Evolutionary conservation across 2,113 vertebrate species (phyloP).

Genomic region (Zosterops hypoxanthus): DNA sequence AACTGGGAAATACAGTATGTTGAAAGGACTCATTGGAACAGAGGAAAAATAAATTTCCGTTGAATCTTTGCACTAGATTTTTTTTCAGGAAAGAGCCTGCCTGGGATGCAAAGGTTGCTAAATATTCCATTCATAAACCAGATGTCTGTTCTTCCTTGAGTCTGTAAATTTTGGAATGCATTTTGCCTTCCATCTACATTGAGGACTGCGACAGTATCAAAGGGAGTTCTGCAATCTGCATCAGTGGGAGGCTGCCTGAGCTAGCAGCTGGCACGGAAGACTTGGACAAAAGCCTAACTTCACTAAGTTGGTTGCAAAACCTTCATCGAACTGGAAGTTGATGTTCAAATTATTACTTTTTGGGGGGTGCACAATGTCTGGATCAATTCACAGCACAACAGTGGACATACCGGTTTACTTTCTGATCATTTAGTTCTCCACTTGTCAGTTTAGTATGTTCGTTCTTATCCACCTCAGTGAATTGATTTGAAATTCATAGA

Average conservation of each 20-base stretch:
- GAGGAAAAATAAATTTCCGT: not conserved
- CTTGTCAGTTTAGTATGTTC: not conserved
- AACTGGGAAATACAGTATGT: not conserved
- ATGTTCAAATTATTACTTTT: not conserved
- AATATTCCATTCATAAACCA: slow-evolving; percentile 33
- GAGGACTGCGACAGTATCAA: not conserved
- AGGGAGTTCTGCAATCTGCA: slow-evolving; percentile 33
- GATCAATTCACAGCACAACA: not conserved
- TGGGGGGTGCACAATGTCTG: not conserved
- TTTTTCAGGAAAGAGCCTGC: slow-evolving; percentile 12
- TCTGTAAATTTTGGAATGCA: slow-evolving; percentile 11
- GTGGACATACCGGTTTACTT: not conserved
- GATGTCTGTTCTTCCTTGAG: slow-evolving; percentile 14
- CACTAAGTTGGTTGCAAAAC: not conserved
- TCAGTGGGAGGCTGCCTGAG: slow-evolving; percentile 43
- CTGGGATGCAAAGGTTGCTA: slow-evolving; percentile 11
- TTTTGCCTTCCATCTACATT: not conserved
- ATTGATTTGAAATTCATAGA: slow-evolving; percentile 43
- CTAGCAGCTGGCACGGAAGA: not conserved
- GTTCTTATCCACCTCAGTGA: not conserved
- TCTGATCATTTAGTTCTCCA: not conserved
- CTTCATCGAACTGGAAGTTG: not conserved
- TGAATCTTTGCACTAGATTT: not conserved
- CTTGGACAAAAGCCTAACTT: slow-evolving; percentile 42
- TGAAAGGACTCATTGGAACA: not conserved